Base-by-base conservation (phyloP, 1,140 invertebrate genomes). In the Goniozus legneri region DNA sequence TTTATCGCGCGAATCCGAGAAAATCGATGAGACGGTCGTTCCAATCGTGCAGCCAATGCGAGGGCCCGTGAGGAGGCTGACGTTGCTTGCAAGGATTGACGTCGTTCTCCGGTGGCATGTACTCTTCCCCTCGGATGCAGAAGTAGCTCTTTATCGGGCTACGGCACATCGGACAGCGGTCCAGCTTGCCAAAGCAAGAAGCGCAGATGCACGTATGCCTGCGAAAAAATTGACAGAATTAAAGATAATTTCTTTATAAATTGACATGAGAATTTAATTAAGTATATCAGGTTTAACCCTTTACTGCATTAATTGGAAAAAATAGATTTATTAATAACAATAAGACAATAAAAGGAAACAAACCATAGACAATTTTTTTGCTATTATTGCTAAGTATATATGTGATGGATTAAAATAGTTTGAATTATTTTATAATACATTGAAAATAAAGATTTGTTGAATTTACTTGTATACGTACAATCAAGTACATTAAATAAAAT, bases 181-280 rank as follows among this genome's bases (percentile, higher is more conserved):
- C 85, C 32, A 90, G 68, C 66, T 81, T 73, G 64, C 79, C 77
- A 62, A 89, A 85, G 61, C 87, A 90, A 12, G 80, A 78, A 20
- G 84, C 83, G 72, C 89, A 91, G n/a, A 91, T 83, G 57, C 88
- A 91, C 1, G 88, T 89, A 69, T 91, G 89, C 14, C 84, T 27
- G 24, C 10, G n/a, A n/a, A n/a, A n/a, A n/a, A n/a, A n/a, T n/a
- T n/a, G n/a, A n/a, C n/a, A 71, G 47, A 38, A n/a, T 6, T 7
- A 14, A 21, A 37, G 2, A 13, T 14, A 24, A n/a, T n/a, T n/a
- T n/a, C n/a, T n/a, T n/a, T n/a, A n/a, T n/a, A n/a, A n/a, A n/a
- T n/a, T n/a, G n/a, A n/a, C n/a, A n/a, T n/a, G n/a, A n/a, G n/a
- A n/a, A n/a, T n/a, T n/a, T n/a, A n/a, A n/a, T n/a, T n/a, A n/a